phyloP scores from a whole-genome alignment of 2,797 vertebrate genomes.

The Psittacula echo region DNA sequence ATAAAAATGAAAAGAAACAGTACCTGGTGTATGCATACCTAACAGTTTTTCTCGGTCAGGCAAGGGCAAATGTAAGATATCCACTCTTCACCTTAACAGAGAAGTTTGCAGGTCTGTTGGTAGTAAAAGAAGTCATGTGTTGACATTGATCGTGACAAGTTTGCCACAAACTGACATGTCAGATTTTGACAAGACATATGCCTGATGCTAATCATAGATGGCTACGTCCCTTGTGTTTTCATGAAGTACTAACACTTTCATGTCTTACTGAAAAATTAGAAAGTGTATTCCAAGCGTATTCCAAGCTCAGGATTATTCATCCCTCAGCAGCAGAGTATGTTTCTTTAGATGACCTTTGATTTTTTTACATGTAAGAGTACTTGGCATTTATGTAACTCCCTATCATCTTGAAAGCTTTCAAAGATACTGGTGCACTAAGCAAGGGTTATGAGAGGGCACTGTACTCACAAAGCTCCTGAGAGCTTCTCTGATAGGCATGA shows the following conservation, averaged over 20 bases:
- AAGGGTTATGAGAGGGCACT: not conserved
- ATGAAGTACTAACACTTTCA: not conserved
- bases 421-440: not conserved
- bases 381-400: slow-evolving; percentile 22
- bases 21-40: not conserved
- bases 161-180: not conserved
- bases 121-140: not conserved
- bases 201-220: not conserved
- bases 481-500: not conserved
- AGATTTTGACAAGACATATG: not conserved
- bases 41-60: not conserved
- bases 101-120: not conserved
- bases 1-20: not conserved
- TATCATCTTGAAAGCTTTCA: not conserved
- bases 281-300: not conserved
- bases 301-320: slow-evolving; percentile 12
- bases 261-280: not conserved
- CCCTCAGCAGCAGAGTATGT: not conserved
- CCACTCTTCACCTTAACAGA: not conserved
- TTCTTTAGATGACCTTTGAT: slow-evolving; percentile 53
- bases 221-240: not conserved
- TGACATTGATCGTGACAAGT: not conserved
- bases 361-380: not conserved
- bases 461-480: not conserved
- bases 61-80: not conserved